These are phyloP conservation scores for Leucosticte australis DNA, from an alignment of 2,113 vertebrate genomes.

Conservation along the genomic window DNA sequence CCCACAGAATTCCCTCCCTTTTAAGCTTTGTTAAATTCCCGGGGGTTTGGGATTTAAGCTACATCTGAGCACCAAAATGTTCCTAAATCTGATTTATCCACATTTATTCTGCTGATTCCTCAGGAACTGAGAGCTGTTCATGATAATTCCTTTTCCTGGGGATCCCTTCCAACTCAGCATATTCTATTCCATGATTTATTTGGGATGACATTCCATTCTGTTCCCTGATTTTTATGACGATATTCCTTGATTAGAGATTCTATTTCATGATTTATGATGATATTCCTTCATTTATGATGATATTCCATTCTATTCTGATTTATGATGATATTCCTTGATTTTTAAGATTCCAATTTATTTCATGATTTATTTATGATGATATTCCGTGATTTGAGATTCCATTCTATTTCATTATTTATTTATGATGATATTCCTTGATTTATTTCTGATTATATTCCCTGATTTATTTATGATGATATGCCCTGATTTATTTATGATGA, in stretches of 20 bases:
- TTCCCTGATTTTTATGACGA: neutral
- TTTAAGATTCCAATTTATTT: neutral
- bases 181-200: neutral
- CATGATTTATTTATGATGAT: neutral
- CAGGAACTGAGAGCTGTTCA: neutral
- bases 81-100: neutral
- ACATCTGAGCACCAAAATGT: neutral
- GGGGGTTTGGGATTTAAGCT: neutral
- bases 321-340: neutral
- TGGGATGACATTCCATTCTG: neutral
- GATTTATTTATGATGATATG: neutral
- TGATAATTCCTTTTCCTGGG: neutral
- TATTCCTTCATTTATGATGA: neutral
- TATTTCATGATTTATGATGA: neutral
- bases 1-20: neutral
- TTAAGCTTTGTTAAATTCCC: neutral
- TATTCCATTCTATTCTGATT: neutral
- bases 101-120: conserved; percentile 26
- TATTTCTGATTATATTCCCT: too few relatives aligned
- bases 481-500: neutral
- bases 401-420: neutral
- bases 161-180: neutral
- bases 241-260: neutral
- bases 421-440: too few relatives aligned
- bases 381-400: too few relatives aligned